phyloP scores from a whole-genome alignment of 2,888 invertebrate genomes.

The Biston betularia region DNA sequence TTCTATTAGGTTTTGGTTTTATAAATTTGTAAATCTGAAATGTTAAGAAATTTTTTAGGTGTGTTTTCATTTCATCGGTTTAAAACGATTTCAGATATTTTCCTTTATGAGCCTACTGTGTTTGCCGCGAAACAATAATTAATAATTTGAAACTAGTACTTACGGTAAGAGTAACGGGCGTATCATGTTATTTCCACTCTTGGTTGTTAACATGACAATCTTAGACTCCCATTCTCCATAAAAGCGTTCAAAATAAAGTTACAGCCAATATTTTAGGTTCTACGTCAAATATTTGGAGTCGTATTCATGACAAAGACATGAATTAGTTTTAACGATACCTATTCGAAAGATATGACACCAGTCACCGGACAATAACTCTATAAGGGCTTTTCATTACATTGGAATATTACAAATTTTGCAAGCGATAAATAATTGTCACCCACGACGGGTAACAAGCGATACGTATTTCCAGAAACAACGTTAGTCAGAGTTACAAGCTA shows the following conservation, averaged over 20 bases:
- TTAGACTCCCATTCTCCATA: not conserved
- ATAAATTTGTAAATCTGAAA: too few species aligned
- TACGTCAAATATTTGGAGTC: slow-evolving; percentile 19
- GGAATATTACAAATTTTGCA: slow-evolving; percentile 42
- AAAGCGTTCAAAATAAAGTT: slow-evolving; percentile 11
- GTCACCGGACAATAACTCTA: slow-evolving; percentile 36
- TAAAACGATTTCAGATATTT: too few species aligned
- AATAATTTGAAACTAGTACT: too few species aligned
- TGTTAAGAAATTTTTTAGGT: too few species aligned
- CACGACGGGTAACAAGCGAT: slow-evolving; percentile 41
- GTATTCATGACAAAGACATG: slow-evolving; percentile 29
- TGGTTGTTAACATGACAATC: slow-evolving; percentile 8
- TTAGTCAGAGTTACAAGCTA: slow-evolving; percentile 43
- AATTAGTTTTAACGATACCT: slow-evolving; percentile 28
- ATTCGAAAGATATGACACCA: slow-evolving; percentile 32
- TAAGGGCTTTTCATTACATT: slow-evolving; percentile 42
- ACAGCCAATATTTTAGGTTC: slow-evolving; percentile 16
- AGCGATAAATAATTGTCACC: slow-evolving; percentile 47
- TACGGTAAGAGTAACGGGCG: not conserved
- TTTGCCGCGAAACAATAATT: too few species aligned
- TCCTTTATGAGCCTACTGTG: too few species aligned
- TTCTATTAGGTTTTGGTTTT: too few species aligned
- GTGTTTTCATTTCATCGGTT: too few species aligned
- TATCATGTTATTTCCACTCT: slow-evolving; percentile 4
- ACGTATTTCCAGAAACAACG: slow-evolving; percentile 44